A percentile compares a stretch with the other conserved stretches of the same genome.
phyloP scores from a whole-genome alignment of 2,797 vertebrate species.

The Tachyglossus aculeatus region DNA sequence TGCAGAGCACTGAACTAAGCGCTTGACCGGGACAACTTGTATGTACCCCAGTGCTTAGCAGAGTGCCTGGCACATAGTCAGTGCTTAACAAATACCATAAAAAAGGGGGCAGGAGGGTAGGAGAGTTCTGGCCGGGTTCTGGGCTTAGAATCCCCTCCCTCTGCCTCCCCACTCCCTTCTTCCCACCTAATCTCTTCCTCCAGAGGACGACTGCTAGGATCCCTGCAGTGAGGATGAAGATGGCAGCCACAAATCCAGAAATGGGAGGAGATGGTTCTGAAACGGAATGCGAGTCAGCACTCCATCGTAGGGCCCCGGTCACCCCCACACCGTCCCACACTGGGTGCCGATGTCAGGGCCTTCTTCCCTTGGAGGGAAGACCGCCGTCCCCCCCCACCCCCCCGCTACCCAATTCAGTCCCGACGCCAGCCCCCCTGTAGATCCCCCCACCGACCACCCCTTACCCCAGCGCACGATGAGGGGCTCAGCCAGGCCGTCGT shows the following conservation, averaged over 20 bases:
- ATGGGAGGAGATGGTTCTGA: not conserved
- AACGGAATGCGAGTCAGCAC: not conserved
- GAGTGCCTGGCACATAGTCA: too few relatives aligned
- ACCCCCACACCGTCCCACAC: not conserved
- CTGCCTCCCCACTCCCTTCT: fast-evolving
- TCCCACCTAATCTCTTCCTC: not conserved
- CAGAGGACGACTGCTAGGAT: not conserved
- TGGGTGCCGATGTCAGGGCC: not conserved
- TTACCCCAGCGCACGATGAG: too few relatives aligned
- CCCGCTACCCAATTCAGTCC: not conserved
- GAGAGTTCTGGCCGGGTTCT: too few relatives aligned
- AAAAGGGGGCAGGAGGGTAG: too few relatives aligned
- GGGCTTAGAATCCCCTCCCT: too few relatives aligned
- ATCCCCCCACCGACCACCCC: not conserved
- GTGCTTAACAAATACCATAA: too few relatives aligned
- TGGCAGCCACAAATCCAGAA: not conserved
- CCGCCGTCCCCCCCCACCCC: not conserved
- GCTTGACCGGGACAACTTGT: too few relatives aligned
- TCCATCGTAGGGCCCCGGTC: not conserved
- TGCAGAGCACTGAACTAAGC: too few relatives aligned
- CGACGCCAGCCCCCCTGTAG: not conserved
- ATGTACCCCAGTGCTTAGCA: too few relatives aligned
- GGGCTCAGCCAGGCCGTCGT: conserved; percentile 3
- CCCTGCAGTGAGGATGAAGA: not conserved
- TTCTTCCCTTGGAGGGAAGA: not conserved